Conservation (phyloP, 92 coral and sea anemone genomes). For the Zoanthus gigantus region DNA sequence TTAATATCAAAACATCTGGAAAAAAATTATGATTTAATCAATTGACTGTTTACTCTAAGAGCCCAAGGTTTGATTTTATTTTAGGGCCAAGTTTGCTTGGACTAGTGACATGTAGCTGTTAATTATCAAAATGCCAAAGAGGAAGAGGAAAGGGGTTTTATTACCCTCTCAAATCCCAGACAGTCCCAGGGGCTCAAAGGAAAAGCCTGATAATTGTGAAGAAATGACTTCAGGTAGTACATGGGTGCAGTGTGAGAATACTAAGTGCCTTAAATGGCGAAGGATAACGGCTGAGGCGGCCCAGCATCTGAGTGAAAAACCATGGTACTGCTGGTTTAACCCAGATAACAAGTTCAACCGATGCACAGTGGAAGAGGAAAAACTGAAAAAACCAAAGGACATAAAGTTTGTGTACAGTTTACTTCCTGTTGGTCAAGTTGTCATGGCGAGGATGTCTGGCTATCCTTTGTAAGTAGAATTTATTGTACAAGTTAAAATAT, state of each 20-base stretch:
- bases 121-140: constrained; percentile 61
- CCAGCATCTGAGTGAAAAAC: constrained; percentile 66
- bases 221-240: constrained; percentile 41
- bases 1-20: too few relatives aligned
- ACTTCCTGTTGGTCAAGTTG: constrained; percentile 85
- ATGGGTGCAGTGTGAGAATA: constrained; percentile 95
- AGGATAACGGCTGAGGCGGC: constrained; percentile 83
- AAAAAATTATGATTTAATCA: too few relatives aligned
- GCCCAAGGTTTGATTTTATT: background rate
- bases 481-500: too few relatives aligned
- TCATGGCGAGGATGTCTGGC: constrained; percentile 93
- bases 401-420: constrained; percentile 90
- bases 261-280: constrained; percentile 91
- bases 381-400: constrained; percentile 80
- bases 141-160: constrained; percentile 55
- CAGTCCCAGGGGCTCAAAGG: background rate
- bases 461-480: constrained; percentile 81
- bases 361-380: constrained; percentile 81
- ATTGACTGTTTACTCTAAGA: background rate
- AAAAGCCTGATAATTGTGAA: constrained; percentile 2
- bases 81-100: background rate
- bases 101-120: constrained; percentile 2
- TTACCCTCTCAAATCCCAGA: constrained; percentile 7
- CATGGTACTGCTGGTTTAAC: constrained; percentile 95
- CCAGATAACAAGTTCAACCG: constrained; percentile 68